These are phyloP conservation scores for Chlamydotis undulata DNA, from an alignment of 2,113 vertebrate species.

Conservation along the genomic window DNA sequence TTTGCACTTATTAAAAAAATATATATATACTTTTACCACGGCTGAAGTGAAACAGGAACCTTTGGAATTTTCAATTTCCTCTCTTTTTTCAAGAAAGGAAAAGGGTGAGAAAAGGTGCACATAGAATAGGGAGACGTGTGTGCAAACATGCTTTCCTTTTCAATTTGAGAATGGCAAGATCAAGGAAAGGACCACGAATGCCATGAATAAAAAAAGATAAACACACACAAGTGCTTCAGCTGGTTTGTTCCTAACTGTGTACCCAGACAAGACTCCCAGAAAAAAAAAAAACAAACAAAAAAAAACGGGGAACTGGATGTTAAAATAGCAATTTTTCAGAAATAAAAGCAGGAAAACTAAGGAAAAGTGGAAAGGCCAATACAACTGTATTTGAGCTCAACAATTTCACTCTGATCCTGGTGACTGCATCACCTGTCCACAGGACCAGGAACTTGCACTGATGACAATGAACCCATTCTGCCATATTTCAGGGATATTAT, in stretches of 20 bases:
- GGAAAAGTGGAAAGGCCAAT: background rate
- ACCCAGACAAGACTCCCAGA: background rate
- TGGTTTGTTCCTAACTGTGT: background rate
- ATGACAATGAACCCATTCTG: background rate
- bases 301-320: background rate
- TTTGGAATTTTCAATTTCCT: background rate
- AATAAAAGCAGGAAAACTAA: background rate
- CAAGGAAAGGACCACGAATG: background rate
- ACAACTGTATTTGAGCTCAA: background rate
- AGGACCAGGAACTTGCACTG: background rate
- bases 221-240: background rate
- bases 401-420: background rate
- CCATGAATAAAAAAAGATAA: background rate
- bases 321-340: background rate
- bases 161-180: background rate
- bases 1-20: background rate
- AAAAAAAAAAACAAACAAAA: background rate
- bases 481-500: background rate
- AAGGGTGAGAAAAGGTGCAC: background rate
- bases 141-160: background rate
- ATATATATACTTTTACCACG: background rate
- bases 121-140: fast-evolving
- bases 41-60: background rate
- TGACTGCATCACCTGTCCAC: background rate
- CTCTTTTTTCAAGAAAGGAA: background rate